Evolutionary conservation across 2,888 invertebrate genomes (phyloP).

Genomic region (Cyaniris semiargus): DNA sequence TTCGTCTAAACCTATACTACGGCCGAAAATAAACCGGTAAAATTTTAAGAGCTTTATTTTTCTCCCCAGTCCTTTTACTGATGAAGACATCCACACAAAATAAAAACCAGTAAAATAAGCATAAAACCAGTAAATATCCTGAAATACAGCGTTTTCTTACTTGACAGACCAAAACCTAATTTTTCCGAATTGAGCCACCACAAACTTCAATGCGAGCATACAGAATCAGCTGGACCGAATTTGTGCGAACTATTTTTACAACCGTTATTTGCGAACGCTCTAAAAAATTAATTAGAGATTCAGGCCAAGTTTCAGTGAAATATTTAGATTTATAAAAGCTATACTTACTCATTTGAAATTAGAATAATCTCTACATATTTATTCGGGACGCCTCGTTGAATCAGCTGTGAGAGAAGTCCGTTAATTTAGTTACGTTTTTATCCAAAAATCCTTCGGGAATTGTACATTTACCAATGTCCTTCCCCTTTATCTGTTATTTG

Average conservation of each 20-base stretch:
- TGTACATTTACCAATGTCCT: too few relatives aligned
- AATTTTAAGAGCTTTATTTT: too few relatives aligned
- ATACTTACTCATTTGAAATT: neutral
- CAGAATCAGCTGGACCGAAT: neutral
- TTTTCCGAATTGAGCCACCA: neutral
- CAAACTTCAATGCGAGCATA: neutral
- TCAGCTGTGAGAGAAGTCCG: neutral
- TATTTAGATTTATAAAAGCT: slow-evolving; percentile 2
- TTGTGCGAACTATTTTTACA: slow-evolving; percentile 6
- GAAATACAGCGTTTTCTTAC: neutral
- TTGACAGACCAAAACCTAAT: neutral
- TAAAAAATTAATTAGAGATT: slow-evolving; percentile 10
- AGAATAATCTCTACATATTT: neutral
- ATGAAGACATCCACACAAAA: neutral
- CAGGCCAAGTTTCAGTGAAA: neutral
- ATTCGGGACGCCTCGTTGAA: neutral
- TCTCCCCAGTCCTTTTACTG: neutral
- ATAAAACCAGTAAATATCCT: neutral
- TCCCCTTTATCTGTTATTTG: too few relatives aligned
- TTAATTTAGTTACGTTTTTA: too few relatives aligned
- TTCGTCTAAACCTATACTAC: too few relatives aligned
- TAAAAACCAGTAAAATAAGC: neutral
- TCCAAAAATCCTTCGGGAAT: too few relatives aligned
- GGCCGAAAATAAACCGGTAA: neutral
- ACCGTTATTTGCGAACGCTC: slow-evolving; percentile 1